phyloP scores from a whole-genome alignment of 2,113 vertebrate species.

The Mesocricetus auratus region DNA sequence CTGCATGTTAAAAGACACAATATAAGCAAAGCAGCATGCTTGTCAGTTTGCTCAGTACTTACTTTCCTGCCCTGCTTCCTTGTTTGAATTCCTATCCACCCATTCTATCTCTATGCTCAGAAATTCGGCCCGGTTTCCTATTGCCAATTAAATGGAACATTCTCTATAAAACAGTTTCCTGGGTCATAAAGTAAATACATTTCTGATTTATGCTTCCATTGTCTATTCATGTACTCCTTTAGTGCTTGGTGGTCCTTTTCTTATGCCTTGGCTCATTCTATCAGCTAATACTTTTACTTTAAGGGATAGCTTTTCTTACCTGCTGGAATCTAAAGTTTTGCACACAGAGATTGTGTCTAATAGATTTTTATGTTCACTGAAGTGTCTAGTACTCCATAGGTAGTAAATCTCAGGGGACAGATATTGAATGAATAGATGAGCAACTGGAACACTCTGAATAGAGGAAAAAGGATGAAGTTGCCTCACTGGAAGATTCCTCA shows the following conservation, averaged over 20 bases:
- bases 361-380: not conserved
- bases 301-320: not conserved
- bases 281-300: not conserved
- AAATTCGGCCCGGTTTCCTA: constrained; percentile 11
- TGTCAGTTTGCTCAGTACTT: not conserved
- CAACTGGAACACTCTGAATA: not conserved
- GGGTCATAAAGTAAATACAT: not conserved
- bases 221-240: not conserved
- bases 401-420: not conserved
- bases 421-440: constrained; percentile 9
- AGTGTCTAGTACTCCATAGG: not conserved
- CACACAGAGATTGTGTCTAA: constrained; percentile 16
- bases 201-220: not conserved
- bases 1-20: fast-evolving
- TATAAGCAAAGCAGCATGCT: not conserved
- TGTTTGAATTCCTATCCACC: not conserved
- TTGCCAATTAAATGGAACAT: not conserved
- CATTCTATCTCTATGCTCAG: not conserved
- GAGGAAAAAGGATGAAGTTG: not conserved
- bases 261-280: not conserved
- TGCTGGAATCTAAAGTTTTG: not conserved
- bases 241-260: not conserved
- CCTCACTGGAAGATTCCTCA: not conserved
- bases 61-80: not conserved
- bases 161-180: not conserved